These are phyloP conservation scores for Cyphomyrmex costatus DNA, from an alignment of 1,140 invertebrate species.

Conservation along the genomic window DNA sequence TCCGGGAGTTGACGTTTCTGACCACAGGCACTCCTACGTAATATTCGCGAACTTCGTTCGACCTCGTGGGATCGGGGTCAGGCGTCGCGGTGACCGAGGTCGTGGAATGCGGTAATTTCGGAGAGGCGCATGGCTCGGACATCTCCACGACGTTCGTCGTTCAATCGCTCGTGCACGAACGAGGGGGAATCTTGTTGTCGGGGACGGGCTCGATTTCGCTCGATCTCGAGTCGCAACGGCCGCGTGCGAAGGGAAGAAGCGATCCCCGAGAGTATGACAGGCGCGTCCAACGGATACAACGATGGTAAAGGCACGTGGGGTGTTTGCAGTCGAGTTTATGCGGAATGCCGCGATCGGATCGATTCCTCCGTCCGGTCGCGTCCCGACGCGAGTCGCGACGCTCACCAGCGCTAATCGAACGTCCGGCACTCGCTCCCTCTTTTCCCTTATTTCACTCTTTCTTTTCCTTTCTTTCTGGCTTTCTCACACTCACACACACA, in stretches of 20 bases:
- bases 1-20: slow-evolving; percentile 16
- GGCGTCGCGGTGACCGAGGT: slow-evolving; percentile 34
- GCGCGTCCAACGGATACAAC: slow-evolving; percentile 20
- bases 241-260: not conserved
- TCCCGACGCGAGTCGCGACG: slow-evolving; percentile 45
- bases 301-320: slow-evolving; percentile 75
- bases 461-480: not conserved
- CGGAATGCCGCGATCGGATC: slow-evolving; percentile 43
- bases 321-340: slow-evolving; percentile 52
- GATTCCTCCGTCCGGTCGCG: slow-evolving; percentile 46
- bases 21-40: slow-evolving; percentile 31
- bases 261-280: slow-evolving; percentile 18
- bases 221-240: slow-evolving; percentile 50
- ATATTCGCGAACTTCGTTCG: slow-evolving; percentile 24
- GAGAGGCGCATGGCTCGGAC: slow-evolving; percentile 70
- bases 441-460: not conserved
- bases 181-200: not conserved
- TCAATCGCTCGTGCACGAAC: not conserved
- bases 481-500: not conserved
- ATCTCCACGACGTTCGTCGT: slow-evolving; percentile 67
- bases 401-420: slow-evolving; percentile 54
- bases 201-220: slow-evolving; percentile 29
- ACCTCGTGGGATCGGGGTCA: slow-evolving; percentile 65
- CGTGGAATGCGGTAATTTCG: slow-evolving; percentile 46
- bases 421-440: slow-evolving; percentile 14